Conservation (phyloP, 2,888 invertebrate species). For the Allolobophora icterica region DNA sequence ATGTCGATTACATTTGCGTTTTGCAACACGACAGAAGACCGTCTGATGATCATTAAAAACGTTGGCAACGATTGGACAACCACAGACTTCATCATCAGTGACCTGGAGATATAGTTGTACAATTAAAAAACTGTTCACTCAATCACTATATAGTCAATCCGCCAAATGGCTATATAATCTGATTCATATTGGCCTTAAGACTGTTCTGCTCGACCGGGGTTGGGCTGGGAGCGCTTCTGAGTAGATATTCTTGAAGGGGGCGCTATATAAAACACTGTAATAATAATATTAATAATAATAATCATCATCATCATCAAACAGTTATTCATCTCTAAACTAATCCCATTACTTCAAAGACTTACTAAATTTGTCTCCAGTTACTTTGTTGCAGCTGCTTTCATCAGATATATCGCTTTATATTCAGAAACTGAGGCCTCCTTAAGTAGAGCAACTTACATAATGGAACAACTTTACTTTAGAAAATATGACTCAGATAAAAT, state of each 20-base stretch:
- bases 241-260: no score
- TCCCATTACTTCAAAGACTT: no score
- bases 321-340: no score
- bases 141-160: neutral
- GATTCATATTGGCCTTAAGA: no score
- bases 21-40: constrained; percentile 84
- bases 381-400: neutral
- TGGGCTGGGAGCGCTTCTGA: no score
- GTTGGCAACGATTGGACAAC: constrained; percentile 85
- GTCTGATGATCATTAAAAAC: constrained; percentile 84
- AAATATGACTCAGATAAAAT: neutral
- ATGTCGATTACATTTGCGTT: constrained; percentile 88
- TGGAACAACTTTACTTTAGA: neutral
- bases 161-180: no score
- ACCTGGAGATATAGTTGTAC: constrained; percentile 50
- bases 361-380: no score
- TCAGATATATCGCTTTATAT: neutral
- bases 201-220: no score
- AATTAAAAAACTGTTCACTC: neutral
- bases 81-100: constrained; percentile 76
- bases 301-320: no score
- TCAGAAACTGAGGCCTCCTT: neutral
- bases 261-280: no score
- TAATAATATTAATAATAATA: no score
- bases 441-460: neutral